These are phyloP conservation scores for Cyprinodon variegatus DNA, from an alignment of 2,113 vertebrate genomes.

Conservation along the genomic window DNA sequence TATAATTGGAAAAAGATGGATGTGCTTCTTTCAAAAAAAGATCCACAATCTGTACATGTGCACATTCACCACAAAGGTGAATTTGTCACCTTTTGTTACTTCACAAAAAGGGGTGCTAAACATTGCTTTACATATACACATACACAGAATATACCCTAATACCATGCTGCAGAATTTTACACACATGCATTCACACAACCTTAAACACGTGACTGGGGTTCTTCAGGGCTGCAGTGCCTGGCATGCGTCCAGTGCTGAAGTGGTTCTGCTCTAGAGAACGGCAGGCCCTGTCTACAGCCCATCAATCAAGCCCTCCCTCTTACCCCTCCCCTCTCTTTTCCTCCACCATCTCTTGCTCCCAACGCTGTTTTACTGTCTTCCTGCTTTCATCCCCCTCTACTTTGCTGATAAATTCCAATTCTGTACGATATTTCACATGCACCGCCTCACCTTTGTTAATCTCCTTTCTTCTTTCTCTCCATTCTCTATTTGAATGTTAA, in stretches of 20 bases:
- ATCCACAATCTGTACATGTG: neutral
- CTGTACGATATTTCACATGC: conserved; percentile 57
- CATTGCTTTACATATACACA: conserved; percentile 7
- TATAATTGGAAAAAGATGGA: neutral
- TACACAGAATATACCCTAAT: neutral
- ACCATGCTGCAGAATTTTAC: conserved; percentile 4
- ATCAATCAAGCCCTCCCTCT: conserved; percentile 60
- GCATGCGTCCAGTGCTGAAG: conserved; percentile 59
- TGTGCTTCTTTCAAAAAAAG: neutral
- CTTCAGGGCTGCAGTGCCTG: conserved; percentile 56
- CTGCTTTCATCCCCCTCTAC: conserved; percentile 25
- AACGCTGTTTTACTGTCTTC: conserved; percentile 22
- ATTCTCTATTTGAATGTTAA: conserved; percentile 55
- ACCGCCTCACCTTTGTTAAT: conserved; percentile 68
- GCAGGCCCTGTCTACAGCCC: conserved; percentile 53
- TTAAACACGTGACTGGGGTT: conserved; percentile 13
- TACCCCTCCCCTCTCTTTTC: conserved; percentile 17
- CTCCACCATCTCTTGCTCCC: conserved; percentile 17
- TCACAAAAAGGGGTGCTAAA: conserved; percentile 18
- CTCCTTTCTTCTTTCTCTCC: conserved; percentile 33
- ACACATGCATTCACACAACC: neutral
- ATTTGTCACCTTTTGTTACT: conserved; percentile 13
- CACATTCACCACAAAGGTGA: neutral
- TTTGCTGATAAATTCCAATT: conserved; percentile 51
- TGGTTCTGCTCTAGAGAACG: conserved; percentile 65